Evolutionary conservation across 2,888 invertebrate species (phyloP), one percentile per base, ranked within the genome.

Genomic region (Polietes domitor): DNA sequence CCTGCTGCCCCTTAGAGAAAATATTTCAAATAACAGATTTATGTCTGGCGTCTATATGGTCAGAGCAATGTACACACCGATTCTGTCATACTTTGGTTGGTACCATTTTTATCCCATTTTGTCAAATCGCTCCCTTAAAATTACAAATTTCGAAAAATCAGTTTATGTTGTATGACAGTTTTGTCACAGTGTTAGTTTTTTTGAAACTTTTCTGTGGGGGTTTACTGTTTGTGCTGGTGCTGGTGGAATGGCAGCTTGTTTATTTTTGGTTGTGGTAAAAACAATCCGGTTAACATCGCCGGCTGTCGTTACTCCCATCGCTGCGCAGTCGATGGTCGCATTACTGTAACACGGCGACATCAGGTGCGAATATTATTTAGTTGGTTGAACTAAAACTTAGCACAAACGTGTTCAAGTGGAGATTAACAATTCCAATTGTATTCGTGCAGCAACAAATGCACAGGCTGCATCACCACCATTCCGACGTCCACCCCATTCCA

Each of bases 351-450:
- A 50, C 17, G 71, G 78, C 71, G 65, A 72, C 58, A 79, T 76
- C 75, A 79, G 78, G 78, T 82, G 82, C 75, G 72, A 82, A 82
- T 79, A 58, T 55, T 17, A 72, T 76, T 82, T 65, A 32, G 72
- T 47, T 79, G 82, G 82, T 76, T 75, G 37, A 71, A 47, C 82
- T 55, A 43, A 77, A 77, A 74, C 74, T 65, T 37, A 72, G 28
- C 21, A 77, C 70, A 74, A 77, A 77, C 74, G 83, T 83, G 80
- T 72, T 76, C 79, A 83, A 80, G 80, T 74, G 80, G 28, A 65
- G 47, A 80, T 80, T 83, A 43, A 43, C 72, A 12, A 83, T 77
- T 68, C 26, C 68, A 77, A 77, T 74, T 41, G 58, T 61, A 61
- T 65, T 47, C 12, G 70, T 83, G 77, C 58, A 74, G 65, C 32